phyloP scores from a whole-genome alignment of 2,888 invertebrate genomes.

The Apantesis nais region DNA sequence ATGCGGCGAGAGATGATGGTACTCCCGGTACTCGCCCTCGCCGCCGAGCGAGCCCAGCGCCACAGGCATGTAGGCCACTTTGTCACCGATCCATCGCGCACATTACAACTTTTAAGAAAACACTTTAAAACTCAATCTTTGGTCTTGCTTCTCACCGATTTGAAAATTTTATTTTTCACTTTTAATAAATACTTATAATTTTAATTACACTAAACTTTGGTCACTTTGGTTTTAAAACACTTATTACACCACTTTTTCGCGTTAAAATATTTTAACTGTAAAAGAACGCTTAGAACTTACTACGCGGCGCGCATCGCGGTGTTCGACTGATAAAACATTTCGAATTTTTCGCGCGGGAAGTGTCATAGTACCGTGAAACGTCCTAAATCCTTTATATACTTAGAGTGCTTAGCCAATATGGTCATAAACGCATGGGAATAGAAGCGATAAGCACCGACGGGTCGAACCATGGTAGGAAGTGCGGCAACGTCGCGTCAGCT shows the following conservation, averaged over 20 bases:
- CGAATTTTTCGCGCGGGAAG: conserved; percentile 86
- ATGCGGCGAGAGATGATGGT: conserved; percentile 82
- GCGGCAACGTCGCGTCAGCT: conserved; percentile 85
- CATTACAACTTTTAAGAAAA: conserved; percentile 24
- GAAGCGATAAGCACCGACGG: conserved; percentile 79
- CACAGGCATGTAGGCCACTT: conserved; percentile 88
- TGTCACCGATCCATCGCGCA: conserved; percentile 84
- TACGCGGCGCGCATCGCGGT: conserved; percentile 57
- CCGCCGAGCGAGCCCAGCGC: conserved; percentile 88
- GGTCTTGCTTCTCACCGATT: conserved; percentile 51
- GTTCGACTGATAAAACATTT: conserved; percentile 82
- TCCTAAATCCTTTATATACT: conserved; percentile 80
- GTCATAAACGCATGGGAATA: conserved; percentile 57
- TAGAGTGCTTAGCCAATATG: conserved; percentile 60
- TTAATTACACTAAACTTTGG: conserved; percentile 30
- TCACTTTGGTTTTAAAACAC: conserved; percentile 33
- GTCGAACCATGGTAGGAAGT: conserved; percentile 61
- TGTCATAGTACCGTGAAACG: conserved; percentile 71
- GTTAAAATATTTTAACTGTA: not conserved
- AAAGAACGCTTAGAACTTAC: conserved; percentile 50
- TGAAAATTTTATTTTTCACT: not conserved
- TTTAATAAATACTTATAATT: not conserved
- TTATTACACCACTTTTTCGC: conserved; percentile 5
- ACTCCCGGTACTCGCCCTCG: conserved; percentile 86
- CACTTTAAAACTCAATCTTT: conserved; percentile 27